A percentile compares a stretch with the other conserved stretches of the same genome.
Evolutionary conservation across 2,113 vertebrate genomes (phyloP).

Genomic region (Malurus elegans): DNA sequence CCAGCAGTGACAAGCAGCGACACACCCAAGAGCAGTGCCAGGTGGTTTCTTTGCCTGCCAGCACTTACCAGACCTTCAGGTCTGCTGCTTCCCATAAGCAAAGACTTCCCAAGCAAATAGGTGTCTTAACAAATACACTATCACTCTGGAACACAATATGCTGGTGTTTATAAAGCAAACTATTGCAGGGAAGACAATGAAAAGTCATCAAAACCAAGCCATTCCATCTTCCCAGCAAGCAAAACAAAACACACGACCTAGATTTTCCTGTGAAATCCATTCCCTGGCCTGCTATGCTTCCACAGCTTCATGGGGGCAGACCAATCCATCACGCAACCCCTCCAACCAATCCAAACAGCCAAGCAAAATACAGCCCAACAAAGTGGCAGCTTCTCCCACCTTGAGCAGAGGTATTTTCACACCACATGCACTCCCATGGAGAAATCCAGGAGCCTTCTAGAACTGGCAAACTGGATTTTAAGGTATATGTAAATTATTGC

Average conservation of each 20-base stretch:
- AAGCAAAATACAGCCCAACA: fast-evolving
- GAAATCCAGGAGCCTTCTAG: background rate
- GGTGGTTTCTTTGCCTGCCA: background rate
- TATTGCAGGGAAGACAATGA: fast-evolving
- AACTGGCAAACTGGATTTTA: background rate
- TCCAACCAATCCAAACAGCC: background rate
- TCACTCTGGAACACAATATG: background rate
- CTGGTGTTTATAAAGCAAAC: background rate
- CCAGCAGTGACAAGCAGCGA: fast-evolving
- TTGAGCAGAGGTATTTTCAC: background rate
- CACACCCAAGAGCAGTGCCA: background rate
- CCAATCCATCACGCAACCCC: background rate
- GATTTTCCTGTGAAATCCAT: background rate
- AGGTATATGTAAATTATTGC: background rate
- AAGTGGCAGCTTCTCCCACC: background rate
- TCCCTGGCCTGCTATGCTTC: background rate
- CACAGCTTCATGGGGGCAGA: background rate
- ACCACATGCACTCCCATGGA: fast-evolving
- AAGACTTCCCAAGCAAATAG: background rate
- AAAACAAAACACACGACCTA: background rate
- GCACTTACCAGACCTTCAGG: background rate
- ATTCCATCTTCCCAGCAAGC: background rate
- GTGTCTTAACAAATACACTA: background rate
- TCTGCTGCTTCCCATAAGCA: background rate
- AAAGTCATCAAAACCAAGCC: background rate